Percentiles rank a stretch among this genome's conserved stretches.
These are phyloP conservation scores for Vollenhovia emeryi DNA, from an alignment of 1,140 invertebrate species.

Conservation along the genomic window DNA sequence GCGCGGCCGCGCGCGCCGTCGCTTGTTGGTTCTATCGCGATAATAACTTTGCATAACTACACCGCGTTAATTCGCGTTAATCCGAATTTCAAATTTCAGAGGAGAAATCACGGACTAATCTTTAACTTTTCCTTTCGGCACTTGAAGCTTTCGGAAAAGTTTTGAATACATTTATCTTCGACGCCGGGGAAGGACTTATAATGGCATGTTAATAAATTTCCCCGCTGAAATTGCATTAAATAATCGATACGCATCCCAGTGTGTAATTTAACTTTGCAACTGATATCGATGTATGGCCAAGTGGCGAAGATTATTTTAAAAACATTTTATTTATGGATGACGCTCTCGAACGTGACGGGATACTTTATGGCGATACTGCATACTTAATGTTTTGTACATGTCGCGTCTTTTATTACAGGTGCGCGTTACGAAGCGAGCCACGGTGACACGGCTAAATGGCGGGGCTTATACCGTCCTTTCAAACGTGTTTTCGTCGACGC, in stretches of 20 bases:
- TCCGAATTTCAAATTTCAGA: constrained; percentile 54
- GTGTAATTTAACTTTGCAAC: not conserved
- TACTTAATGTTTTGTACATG: constrained; percentile 10
- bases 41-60: constrained; percentile 49
- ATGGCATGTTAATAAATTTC: constrained; percentile 37
- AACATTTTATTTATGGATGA: constrained; percentile 14
- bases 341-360: not conserved
- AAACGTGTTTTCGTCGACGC: constrained; percentile 25
- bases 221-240: not conserved
- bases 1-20: constrained; percentile 42
- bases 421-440: not conserved
- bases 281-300: not conserved
- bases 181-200: not conserved
- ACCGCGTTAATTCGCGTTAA: constrained; percentile 58
- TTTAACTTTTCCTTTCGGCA: constrained; percentile 39
- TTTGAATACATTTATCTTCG: constrained; percentile 26
- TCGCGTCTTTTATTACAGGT: not conserved
- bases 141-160: constrained; percentile 41
- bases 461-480: constrained; percentile 5
- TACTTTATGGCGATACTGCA: not conserved
- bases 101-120: constrained; percentile 42
- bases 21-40: constrained; percentile 56
- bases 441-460: constrained; percentile 30
- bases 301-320: constrained; percentile 13
- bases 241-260: not conserved